Conservation (phyloP, 2,888 invertebrate species). For the Dynastes hyllus region DNA sequence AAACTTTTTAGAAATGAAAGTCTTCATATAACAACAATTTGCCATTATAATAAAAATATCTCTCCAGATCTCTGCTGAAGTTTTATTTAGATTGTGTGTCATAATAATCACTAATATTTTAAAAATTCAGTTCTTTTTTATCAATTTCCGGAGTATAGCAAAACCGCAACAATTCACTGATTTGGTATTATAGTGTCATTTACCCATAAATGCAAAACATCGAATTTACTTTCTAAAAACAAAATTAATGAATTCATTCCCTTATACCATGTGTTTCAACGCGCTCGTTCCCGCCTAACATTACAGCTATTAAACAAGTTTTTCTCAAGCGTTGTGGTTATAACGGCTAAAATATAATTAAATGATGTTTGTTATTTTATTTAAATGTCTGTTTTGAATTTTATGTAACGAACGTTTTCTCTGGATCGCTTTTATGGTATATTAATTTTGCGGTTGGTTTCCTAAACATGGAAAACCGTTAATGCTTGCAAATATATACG, state of each 20-base stretch:
- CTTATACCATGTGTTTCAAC: too few species aligned
- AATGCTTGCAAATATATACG: neutral
- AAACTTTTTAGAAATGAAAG: too few species aligned
- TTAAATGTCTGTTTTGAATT: neutral
- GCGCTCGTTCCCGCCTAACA: too few species aligned
- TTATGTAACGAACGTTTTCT: neutral
- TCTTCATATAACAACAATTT: too few species aligned
- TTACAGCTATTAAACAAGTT: too few species aligned
- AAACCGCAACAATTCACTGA: conserved; percentile 2
- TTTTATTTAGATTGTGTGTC: neutral
- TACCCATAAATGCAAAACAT: neutral
- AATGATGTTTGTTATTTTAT: neutral
- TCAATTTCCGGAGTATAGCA: neutral
- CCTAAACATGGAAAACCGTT: neutral
- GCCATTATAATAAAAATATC: too few species aligned
- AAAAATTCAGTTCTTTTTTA: neutral
- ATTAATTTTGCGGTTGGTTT: conserved; percentile 1
- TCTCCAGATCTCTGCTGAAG: too few species aligned
- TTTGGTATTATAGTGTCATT: neutral
- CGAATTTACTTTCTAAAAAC: neutral
- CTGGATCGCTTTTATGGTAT: neutral
- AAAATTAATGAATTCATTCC: too few species aligned
- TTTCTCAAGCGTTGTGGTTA: too few species aligned
- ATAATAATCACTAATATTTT: neutral
- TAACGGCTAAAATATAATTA: neutral